phyloP scores from a whole-genome alignment of 2,797 vertebrate genomes.

The Okamejei kenojei region DNA sequence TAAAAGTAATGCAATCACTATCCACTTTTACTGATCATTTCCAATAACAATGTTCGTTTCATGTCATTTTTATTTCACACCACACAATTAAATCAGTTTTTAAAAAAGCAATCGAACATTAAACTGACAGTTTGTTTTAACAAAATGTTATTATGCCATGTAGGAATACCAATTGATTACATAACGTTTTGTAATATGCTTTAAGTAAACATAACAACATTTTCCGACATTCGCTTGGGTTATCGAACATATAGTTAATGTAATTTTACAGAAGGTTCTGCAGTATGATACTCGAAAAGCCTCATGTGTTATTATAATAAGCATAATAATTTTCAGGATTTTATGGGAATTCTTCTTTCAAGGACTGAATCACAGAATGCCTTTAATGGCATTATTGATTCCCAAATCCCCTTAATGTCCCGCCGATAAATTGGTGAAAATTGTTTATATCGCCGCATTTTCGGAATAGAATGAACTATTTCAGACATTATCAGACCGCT shows the following conservation, averaged over 20 bases:
- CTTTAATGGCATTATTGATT: not conserved
- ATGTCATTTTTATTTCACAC: not conserved
- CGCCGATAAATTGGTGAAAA: not conserved
- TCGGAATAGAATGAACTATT: constrained; percentile 4
- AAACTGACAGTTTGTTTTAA: not conserved
- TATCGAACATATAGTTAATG: not conserved
- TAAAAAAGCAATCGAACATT: not conserved
- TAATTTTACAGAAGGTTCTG: not conserved
- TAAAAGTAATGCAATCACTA: not conserved
- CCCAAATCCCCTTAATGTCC: not conserved
- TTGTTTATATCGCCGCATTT: not conserved
- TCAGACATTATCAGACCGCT: not conserved
- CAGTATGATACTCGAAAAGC: not conserved
- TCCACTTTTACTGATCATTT: not conserved
- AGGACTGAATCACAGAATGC: not conserved
- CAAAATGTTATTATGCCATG: not conserved
- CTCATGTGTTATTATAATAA: not conserved
- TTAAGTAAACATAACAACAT: not conserved
- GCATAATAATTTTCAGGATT: not conserved
- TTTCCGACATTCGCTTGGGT: not conserved
- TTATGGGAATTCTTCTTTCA: constrained; percentile 21
- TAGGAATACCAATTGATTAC: not conserved
- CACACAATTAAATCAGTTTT: constrained; percentile 3
- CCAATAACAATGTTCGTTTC: constrained; percentile 1
- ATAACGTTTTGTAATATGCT: not conserved